Evolutionary conservation across 2,888 invertebrate genomes (phyloP).

Genomic region (Meandrusa payeni): DNA sequence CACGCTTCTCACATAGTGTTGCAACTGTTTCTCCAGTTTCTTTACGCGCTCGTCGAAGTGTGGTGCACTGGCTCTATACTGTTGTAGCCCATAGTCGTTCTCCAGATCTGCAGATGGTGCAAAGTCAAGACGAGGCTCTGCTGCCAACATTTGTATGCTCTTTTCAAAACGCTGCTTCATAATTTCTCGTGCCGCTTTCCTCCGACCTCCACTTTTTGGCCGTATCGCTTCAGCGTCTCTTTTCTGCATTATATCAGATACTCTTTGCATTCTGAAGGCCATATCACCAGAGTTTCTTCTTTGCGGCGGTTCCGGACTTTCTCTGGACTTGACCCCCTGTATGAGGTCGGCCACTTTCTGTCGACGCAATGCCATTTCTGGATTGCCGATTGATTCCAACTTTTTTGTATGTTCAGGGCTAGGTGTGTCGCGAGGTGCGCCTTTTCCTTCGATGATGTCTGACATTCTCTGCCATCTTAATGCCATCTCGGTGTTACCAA

Average conservation of each 20-base stretch:
- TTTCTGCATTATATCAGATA: conserved; percentile 88
- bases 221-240: conserved; percentile 73
- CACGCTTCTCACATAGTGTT: conserved; percentile 68
- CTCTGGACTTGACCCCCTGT: conserved; percentile 42
- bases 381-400: conserved; percentile 49
- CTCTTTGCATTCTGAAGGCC: conserved; percentile 85
- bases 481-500: conserved; percentile 52
- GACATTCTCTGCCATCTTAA: conserved; percentile 58
- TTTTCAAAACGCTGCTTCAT: conserved; percentile 92
- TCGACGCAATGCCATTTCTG: conserved; percentile 57
- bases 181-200: conserved; percentile 78
- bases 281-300: conserved; percentile 59
- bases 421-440: conserved; percentile 45
- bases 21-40: conserved; percentile 82
- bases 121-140: conserved; percentile 83
- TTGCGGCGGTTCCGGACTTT: conserved; percentile 34
- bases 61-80: conserved; percentile 92
- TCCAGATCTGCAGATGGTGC: conserved; percentile 85
- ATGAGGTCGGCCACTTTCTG: conserved; percentile 59
- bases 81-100: conserved; percentile 89
- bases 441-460: conserved; percentile 63
- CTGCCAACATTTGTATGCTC: conserved; percentile 91
- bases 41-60: conserved; percentile 92
- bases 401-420: conserved; percentile 51
- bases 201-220: conserved; percentile 47